Percentiles rank a stretch among this genome's conserved stretches.
Evolutionary conservation across 1,140 invertebrate genomes (phyloP).

Genomic region (Ceratosolen solmsi): DNA sequence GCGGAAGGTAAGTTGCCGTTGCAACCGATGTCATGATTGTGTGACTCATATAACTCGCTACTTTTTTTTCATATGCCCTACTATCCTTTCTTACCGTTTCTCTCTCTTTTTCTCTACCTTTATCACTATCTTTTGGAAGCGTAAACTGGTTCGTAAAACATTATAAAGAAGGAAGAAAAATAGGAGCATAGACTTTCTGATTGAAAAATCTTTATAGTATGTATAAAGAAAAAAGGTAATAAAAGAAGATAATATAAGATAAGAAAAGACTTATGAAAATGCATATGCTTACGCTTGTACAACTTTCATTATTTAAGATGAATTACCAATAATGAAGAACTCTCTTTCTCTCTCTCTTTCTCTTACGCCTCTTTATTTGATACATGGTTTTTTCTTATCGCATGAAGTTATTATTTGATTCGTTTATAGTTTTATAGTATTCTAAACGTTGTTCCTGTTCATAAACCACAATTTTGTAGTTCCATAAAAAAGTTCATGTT

Average conservation of each 20-base stretch:
- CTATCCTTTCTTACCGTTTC: conserved; percentile 5
- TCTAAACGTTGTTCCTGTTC: no score
- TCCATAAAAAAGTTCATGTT: no score
- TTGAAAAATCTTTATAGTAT: no score
- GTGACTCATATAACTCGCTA: conserved; percentile 14
- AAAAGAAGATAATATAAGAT: neutral
- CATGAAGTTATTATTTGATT: neutral
- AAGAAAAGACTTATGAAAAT: conserved; percentile 24
- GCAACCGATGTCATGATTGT: conserved; percentile 2
- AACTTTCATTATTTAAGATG: conserved; percentile 28
- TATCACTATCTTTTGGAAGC: conserved; percentile 12
- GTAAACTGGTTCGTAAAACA: conserved; percentile 49
- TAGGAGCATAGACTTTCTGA: neutral
- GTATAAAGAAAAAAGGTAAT: conserved; percentile 4
- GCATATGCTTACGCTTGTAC: conserved; percentile 25
- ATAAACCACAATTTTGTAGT: no score
- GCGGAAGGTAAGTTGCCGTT: conserved; percentile 40
- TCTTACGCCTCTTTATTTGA: neutral
- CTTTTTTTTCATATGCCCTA: conserved; percentile 19
- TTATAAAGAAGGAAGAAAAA: conserved; percentile 7
- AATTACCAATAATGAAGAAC: conserved; percentile 14
- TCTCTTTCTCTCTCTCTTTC: neutral
- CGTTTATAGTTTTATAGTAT: neutral
- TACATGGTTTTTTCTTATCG: neutral
- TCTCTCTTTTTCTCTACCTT: conserved; percentile 37